Percentiles rank a stretch among this genome's conserved stretches.
phyloP scores from a whole-genome alignment of 2,113 vertebrate species.

The Hemiprocne comata region DNA sequence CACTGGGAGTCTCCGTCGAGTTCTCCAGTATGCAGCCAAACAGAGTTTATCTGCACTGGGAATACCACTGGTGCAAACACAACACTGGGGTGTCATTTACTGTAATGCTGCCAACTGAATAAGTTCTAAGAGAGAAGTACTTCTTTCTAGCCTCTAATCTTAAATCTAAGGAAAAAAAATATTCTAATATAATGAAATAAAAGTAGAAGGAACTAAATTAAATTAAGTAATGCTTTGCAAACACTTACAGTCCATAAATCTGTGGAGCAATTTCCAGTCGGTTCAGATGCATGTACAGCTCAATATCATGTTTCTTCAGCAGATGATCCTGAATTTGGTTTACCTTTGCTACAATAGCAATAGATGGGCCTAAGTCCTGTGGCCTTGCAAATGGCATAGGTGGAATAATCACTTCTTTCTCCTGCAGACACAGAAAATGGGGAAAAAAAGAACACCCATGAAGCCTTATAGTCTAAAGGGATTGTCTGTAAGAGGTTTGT shows the following conservation, averaged over 20 bases:
- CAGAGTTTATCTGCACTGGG: not conserved
- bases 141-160: not conserved
- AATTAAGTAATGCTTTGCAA: not conserved
- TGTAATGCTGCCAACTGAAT: not conserved
- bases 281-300: slow-evolving; percentile 97
- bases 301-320: slow-evolving; percentile 94
- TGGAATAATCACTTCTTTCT: slow-evolving; percentile 91
- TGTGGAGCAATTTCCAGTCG: slow-evolving; percentile 97
- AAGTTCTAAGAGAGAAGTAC: not conserved
- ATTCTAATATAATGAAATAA: not conserved
- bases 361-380: slow-evolving; percentile 93
- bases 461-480: not conserved
- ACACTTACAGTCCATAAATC: slow-evolving; percentile 97
- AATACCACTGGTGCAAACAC: not conserved
- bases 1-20: not conserved
- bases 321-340: slow-evolving; percentile 98
- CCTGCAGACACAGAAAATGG: slow-evolving; percentile 74
- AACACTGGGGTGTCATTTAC: not conserved
- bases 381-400: slow-evolving; percentile 95
- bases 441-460: not conserved
- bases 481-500: not conserved
- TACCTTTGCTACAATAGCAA: slow-evolving; percentile 97
- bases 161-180: not conserved
- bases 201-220: not conserved
- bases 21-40: not conserved